phyloP scores from a whole-genome alignment of 1,140 invertebrate species.

The Papilio machaon region DNA sequence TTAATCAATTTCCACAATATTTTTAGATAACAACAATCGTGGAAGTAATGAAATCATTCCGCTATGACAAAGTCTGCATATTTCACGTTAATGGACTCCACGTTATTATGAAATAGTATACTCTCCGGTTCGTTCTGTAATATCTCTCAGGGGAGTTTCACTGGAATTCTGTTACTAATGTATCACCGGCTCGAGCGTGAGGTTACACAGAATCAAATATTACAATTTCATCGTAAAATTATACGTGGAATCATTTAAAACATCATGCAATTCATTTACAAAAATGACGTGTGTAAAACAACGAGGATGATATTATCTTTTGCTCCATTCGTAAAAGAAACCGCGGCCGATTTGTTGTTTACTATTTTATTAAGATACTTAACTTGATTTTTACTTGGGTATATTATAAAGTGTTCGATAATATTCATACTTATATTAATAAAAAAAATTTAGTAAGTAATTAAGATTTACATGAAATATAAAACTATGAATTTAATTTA shows the following conservation, averaged over 20 bases:
- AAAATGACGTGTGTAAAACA: background rate
- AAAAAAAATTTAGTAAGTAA: too few relatives aligned
- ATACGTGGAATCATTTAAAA: background rate
- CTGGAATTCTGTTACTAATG: conserved; percentile 38
- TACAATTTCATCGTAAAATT: conserved; percentile 21
- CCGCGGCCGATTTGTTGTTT: background rate
- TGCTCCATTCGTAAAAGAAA: background rate
- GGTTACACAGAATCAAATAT: conserved; percentile 17
- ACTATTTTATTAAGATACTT: background rate
- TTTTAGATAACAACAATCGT: conserved; percentile 9
- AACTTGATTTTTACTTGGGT: too few relatives aligned
- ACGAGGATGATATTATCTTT: background rate
- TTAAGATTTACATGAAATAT: too few relatives aligned
- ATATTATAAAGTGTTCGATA: too few relatives aligned
- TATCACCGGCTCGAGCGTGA: background rate
- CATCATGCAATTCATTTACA: background rate
- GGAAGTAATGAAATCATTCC: conserved; percentile 22
- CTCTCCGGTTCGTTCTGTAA: conserved; percentile 35
- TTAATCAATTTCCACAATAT: conserved; percentile 1
- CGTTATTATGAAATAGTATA: conserved; percentile 35
- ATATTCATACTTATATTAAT: too few relatives aligned
- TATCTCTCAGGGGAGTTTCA: conserved; percentile 30
- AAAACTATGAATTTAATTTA: too few relatives aligned
- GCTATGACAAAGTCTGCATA: conserved; percentile 36
- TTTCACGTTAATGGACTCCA: conserved; percentile 35